Evolutionary conservation across 2,797 vertebrate species (phyloP).

Genomic region (Macropodus opercularis): DNA sequence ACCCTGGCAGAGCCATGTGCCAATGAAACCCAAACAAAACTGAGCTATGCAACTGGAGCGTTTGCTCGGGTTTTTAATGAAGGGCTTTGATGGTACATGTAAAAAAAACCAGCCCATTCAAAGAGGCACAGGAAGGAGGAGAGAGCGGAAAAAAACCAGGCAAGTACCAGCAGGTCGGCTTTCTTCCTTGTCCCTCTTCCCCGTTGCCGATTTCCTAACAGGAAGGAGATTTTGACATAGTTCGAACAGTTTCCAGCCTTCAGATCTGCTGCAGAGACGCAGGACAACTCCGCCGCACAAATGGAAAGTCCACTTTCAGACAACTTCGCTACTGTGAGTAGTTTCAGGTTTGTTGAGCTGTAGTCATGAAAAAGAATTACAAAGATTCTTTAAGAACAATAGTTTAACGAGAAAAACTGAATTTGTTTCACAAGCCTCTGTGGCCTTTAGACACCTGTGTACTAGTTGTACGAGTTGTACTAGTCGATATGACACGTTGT

Average conservation of each 20-base stretch:
- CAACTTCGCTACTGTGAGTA: slow-evolving; percentile 46
- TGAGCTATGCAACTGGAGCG: too few species aligned
- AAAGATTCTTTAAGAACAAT: too few species aligned
- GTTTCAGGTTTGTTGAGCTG: neutral
- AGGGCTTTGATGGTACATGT: too few species aligned
- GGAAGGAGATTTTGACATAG: neutral
- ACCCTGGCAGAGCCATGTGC: too few species aligned
- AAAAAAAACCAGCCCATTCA: slow-evolving; percentile 21
- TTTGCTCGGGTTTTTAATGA: too few species aligned
- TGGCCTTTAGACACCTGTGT: neutral
- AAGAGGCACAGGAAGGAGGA: slow-evolving; percentile 30
- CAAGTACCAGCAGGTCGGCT: slow-evolving; percentile 56
- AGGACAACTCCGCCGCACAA: neutral
- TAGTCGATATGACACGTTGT: too few species aligned
- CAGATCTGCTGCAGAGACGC: slow-evolving; percentile 4
- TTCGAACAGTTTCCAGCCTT: neutral
- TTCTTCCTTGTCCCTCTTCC: slow-evolving; percentile 58
- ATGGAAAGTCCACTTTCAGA: neutral
- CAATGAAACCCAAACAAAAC: too few species aligned
- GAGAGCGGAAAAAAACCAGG: slow-evolving; percentile 16
- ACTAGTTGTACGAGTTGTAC: neutral
- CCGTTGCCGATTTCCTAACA: slow-evolving; percentile 32
- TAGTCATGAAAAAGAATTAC: neutral
- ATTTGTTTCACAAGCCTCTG: too few species aligned
- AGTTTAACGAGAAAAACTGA: too few species aligned